These are phyloP conservation scores for Caradrina clavipalpis DNA, from an alignment of 2,888 invertebrate genomes.

Conservation along the genomic window DNA sequence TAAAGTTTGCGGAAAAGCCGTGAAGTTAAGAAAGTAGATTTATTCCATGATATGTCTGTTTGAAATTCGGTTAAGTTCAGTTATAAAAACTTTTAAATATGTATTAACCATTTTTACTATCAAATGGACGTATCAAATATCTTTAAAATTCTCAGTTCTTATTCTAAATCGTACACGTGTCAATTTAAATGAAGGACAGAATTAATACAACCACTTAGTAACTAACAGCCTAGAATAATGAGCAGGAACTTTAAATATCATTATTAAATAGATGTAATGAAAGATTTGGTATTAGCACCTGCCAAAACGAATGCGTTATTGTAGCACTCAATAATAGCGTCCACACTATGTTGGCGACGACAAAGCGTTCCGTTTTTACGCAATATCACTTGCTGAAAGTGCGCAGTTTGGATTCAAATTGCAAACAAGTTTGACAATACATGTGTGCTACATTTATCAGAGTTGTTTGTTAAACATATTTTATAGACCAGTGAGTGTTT, in stretches of 20 bases:
- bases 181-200: too few relatives aligned
- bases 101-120: not conserved
- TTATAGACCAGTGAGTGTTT: not conserved
- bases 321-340: slow-evolving; percentile 30
- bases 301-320: slow-evolving; percentile 42
- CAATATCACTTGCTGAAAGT: slow-evolving; percentile 41
- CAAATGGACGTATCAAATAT: not conserved
- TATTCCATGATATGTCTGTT: not conserved
- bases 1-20: slow-evolving; percentile 2
- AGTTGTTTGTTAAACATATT: slow-evolving; percentile 10
- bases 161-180: not conserved
- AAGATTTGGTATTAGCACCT: slow-evolving; percentile 34
- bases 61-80: not conserved
- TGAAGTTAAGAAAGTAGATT: not conserved
- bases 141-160: not conserved
- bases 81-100: slow-evolving; percentile 4
- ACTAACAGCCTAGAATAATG: not conserved
- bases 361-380: slow-evolving; percentile 47
- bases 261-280: slow-evolving; percentile 36
- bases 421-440: slow-evolving; percentile 24
- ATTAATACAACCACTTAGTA: not conserved
- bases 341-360: slow-evolving; percentile 40
- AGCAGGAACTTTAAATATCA: slow-evolving; percentile 13
- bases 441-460: slow-evolving; percentile 6
- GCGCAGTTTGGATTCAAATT: slow-evolving; percentile 42